phyloP scores from a whole-genome alignment of 2,797 vertebrate species.

The Carapus acus region DNA sequence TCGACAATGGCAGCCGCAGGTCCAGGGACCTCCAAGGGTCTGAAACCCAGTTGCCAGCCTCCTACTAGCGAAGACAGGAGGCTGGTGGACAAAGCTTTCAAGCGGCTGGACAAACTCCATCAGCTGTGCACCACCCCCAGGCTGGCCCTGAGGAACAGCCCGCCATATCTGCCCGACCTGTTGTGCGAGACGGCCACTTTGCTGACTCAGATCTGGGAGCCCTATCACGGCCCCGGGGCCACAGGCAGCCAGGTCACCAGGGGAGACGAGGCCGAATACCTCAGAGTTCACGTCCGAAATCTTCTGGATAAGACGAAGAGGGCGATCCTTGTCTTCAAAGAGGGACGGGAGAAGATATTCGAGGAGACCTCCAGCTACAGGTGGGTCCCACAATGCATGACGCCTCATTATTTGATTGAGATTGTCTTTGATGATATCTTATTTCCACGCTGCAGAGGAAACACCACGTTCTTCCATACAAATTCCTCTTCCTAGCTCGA shows the following conservation, averaged over 20 bases:
- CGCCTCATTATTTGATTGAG: background rate
- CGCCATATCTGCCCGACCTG: constrained; percentile 78
- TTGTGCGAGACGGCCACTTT: constrained; percentile 57
- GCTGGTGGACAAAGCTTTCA: constrained; percentile 66
- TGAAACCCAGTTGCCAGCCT: constrained; percentile 22
- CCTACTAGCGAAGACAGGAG: constrained; percentile 49
- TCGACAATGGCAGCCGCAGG: constrained; percentile 57
- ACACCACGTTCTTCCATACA: background rate
- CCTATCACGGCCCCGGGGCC: constrained; percentile 41
- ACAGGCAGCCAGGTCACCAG: constrained; percentile 21
- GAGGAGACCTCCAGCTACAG: constrained; percentile 72
- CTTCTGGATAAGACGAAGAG: constrained; percentile 76
- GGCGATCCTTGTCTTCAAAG: constrained; percentile 72
- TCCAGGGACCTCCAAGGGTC: constrained; percentile 33
- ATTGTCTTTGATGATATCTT: background rate
- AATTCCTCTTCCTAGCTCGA: constrained; percentile 2
- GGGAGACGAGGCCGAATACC: constrained; percentile 68
- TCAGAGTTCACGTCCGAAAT: constrained; percentile 73
- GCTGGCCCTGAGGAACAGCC: constrained; percentile 73
- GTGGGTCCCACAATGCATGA: constrained; percentile 56
- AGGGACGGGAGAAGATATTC: constrained; percentile 70
- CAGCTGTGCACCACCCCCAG: constrained; percentile 65
- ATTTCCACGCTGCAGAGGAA: background rate
- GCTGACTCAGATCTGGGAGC: constrained; percentile 67
- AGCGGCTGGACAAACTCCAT: constrained; percentile 68